Conservation (phyloP, 2,113 vertebrate species). For the Cynopterus brachyotis region DNA sequence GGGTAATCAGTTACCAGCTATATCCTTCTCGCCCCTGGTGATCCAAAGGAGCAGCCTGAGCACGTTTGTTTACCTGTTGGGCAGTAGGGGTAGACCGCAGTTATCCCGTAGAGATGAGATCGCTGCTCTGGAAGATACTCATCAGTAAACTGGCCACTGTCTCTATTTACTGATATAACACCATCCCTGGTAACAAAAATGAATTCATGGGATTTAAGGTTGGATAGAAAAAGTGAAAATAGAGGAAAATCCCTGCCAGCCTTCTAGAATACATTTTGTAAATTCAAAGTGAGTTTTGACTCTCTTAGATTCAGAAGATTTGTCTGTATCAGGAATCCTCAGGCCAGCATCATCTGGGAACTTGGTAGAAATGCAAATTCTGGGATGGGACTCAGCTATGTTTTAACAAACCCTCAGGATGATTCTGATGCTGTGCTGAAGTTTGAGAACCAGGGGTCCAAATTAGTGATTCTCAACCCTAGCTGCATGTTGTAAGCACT, state of each 20-base stretch:
- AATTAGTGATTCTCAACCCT: background rate
- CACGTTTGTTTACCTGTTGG: constrained; percentile 84
- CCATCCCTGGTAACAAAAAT: constrained; percentile 88
- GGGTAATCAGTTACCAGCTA: background rate
- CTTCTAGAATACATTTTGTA: background rate
- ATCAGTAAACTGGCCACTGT: constrained; percentile 88
- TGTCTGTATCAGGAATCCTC: background rate
- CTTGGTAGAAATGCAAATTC: background rate
- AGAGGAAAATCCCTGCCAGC: background rate
- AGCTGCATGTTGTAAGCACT: background rate
- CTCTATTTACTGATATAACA: constrained; percentile 90
- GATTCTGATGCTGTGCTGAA: background rate
- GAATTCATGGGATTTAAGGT: background rate
- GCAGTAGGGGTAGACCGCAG: constrained; percentile 92
- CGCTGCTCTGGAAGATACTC: constrained; percentile 96
- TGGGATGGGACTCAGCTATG: background rate
- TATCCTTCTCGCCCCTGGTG: background rate
- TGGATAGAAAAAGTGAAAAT: background rate
- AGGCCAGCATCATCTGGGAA: background rate
- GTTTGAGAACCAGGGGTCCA: background rate
- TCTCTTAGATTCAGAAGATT: background rate
- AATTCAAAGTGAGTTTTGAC: background rate
- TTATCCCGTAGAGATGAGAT: constrained; percentile 96
- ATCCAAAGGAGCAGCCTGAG: background rate
- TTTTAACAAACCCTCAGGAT: background rate